Conservation (phyloP, 2,888 invertebrate genomes). For the Mellilla xanthometata region DNA sequence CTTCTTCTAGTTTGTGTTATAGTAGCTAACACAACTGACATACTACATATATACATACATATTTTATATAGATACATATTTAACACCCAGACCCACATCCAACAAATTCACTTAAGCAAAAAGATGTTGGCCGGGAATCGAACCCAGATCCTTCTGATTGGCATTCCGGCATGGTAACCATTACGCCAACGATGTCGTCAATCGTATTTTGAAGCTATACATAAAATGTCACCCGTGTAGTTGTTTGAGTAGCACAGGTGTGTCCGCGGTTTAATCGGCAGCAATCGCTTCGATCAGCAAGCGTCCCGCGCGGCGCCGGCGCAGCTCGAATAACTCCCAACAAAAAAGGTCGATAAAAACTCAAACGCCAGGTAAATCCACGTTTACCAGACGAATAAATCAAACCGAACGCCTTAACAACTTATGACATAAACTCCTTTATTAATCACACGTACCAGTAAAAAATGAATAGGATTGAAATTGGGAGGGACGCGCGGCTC, state of each 20-base stretch:
- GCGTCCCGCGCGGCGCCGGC: slow-evolving; percentile 59
- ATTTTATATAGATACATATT: too few relatives aligned
- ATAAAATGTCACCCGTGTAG: too few relatives aligned
- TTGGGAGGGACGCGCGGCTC: slow-evolving; percentile 45
- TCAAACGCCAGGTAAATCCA: slow-evolving; percentile 57
- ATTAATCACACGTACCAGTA: slow-evolving; percentile 64
- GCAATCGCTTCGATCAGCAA: slow-evolving; percentile 68
- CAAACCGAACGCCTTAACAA: slow-evolving; percentile 62
- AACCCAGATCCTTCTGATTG: too few relatives aligned
- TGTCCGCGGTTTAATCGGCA: slow-evolving; percentile 50
- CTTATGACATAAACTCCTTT: slow-evolving; percentile 77
- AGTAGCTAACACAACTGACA: too few relatives aligned
- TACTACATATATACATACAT: too few relatives aligned
- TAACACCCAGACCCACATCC: too few relatives aligned
- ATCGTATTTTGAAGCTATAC: too few relatives aligned
- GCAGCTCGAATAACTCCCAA: slow-evolving; percentile 37
- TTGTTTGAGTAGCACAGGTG: slow-evolving; percentile 1
- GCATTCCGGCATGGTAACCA: too few relatives aligned
- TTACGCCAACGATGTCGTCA: too few relatives aligned
- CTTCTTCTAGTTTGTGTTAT: too few relatives aligned
- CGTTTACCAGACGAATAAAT: slow-evolving; percentile 62
- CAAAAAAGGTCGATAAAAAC: slow-evolving; percentile 56
- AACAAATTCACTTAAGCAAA: too few relatives aligned
- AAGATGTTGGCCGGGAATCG: too few relatives aligned
- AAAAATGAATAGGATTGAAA: slow-evolving; percentile 40